These are phyloP conservation scores for Austrolebias charrua DNA, from an alignment of 2,797 vertebrate genomes.

Conservation along the genomic window DNA sequence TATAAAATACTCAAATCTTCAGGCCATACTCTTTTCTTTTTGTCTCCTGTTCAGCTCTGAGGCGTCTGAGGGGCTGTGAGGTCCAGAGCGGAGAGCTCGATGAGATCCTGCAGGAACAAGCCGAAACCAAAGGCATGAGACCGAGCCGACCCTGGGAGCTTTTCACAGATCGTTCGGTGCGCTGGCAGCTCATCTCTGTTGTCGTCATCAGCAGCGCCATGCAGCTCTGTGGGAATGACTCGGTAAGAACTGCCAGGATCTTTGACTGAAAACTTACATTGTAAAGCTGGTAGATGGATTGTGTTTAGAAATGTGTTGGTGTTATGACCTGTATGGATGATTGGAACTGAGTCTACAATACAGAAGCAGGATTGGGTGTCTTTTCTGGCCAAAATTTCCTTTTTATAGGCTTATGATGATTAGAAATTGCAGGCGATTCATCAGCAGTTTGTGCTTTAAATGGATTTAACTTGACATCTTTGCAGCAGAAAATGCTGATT, in stretches of 20 bases:
- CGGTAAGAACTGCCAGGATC: conserved; percentile 67
- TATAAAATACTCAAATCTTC: no score
- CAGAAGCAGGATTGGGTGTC: conserved; percentile 35
- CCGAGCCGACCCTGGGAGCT: conserved; percentile 81
- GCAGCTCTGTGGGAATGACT: conserved; percentile 92
- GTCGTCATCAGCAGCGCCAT: conserved; percentile 87
- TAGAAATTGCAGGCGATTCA: conserved; percentile 57
- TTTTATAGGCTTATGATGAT: conserved; percentile 16
- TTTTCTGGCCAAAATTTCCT: conserved; percentile 15
- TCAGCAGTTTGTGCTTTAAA: conserved; percentile 18
- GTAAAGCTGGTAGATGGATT: neutral
- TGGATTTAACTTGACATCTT: conserved; percentile 8
- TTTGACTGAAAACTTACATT: neutral
- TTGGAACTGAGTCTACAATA: conserved; percentile 26
- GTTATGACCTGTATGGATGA: neutral
- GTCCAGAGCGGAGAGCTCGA: conserved; percentile 82
- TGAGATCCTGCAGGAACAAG: conserved; percentile 86
- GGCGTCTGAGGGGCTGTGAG: conserved; percentile 76
- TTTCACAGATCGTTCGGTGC: conserved; percentile 74
- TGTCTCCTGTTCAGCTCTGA: conserved; percentile 77
- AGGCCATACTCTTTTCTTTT: no score
- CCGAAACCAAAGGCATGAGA: conserved; percentile 72
- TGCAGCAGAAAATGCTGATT: conserved; percentile 30
- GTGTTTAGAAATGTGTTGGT: neutral
- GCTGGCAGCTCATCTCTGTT: conserved; percentile 86